phyloP scores from a whole-genome alignment of 2,113 vertebrate species.

The Sterna hirundo region DNA sequence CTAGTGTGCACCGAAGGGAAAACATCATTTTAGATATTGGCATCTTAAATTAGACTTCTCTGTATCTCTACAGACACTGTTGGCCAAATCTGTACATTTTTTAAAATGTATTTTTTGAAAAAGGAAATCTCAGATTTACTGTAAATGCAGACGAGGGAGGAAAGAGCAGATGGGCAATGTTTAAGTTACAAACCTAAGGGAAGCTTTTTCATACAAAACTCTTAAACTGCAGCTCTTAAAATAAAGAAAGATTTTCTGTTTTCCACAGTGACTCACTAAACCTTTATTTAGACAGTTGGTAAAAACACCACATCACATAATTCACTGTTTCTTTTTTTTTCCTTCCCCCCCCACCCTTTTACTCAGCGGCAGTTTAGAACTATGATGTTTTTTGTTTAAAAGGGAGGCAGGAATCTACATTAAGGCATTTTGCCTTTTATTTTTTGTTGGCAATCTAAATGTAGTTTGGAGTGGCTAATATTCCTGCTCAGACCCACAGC shows the following conservation, averaged over 20 bases:
- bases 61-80: background rate
- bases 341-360: background rate
- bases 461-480: slow-evolving; percentile 16
- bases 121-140: slow-evolving; percentile 66
- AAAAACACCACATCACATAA: slow-evolving; percentile 77
- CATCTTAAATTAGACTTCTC: background rate
- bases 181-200: slow-evolving; percentile 77
- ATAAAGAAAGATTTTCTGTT: slow-evolving; percentile 78
- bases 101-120: background rate
- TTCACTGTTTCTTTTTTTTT: slow-evolving; percentile 59
- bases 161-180: slow-evolving; percentile 73
- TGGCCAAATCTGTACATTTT: slow-evolving; percentile 9
- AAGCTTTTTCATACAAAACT: slow-evolving; percentile 71
- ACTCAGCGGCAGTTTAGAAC: slow-evolving; percentile 54
- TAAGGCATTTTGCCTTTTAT: slow-evolving; percentile 35
- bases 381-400: slow-evolving; percentile 45
- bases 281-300: slow-evolving; percentile 84
- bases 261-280: slow-evolving; percentile 79
- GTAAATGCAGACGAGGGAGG: slow-evolving; percentile 65
- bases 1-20: background rate
- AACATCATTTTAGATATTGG: background rate
- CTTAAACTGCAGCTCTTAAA: slow-evolving; percentile 76
- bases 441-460: slow-evolving; percentile 33
- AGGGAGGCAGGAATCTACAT: slow-evolving; percentile 50
- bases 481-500: slow-evolving; percentile 43